A percentile compares a stretch with the other conserved stretches of the same genome.
These are phyloP conservation scores for Terrapene triunguis DNA, from an alignment of 2,113 vertebrate species.

Conservation along the genomic window DNA sequence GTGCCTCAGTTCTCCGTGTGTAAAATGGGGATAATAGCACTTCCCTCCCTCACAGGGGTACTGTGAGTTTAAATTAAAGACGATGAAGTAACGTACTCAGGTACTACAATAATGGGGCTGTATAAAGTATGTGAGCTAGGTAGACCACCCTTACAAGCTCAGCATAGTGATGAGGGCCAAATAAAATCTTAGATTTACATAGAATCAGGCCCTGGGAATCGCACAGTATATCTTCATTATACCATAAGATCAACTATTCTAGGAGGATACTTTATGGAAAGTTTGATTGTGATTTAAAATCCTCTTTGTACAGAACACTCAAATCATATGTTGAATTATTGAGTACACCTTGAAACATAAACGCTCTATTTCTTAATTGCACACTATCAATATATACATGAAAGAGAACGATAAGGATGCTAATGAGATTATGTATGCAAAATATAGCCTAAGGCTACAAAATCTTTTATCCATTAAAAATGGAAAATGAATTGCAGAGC, in stretches of 20 bases:
- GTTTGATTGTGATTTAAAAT: slow-evolving; percentile 26
- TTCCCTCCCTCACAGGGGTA: not conserved
- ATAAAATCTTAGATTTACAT: not conserved
- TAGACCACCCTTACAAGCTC: not conserved
- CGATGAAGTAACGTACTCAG: not conserved
- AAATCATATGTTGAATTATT: slow-evolving; percentile 1
- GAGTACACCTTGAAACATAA: not conserved
- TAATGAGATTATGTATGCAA: slow-evolving; percentile 1
- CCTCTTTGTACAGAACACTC: not conserved
- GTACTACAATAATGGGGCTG: not conserved
- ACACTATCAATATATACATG: not conserved
- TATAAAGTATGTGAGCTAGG: not conserved
- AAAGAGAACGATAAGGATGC: slow-evolving; percentile 43
- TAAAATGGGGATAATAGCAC: not conserved
- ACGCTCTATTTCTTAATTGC: not conserved
- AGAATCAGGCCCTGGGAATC: not conserved
- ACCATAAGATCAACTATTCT: not conserved
- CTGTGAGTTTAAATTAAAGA: not conserved
- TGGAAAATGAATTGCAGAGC: not conserved
- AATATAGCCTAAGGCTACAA: slow-evolving; percentile 26
- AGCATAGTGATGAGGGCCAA: not conserved
- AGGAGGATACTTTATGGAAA: not conserved
- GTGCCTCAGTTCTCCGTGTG: not conserved
- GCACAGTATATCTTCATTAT: not conserved
- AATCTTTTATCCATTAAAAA: slow-evolving; percentile 26